Evolutionary conservation across 2,113 vertebrate genomes (phyloP).

Genomic region (Trachemys scripta): DNA sequence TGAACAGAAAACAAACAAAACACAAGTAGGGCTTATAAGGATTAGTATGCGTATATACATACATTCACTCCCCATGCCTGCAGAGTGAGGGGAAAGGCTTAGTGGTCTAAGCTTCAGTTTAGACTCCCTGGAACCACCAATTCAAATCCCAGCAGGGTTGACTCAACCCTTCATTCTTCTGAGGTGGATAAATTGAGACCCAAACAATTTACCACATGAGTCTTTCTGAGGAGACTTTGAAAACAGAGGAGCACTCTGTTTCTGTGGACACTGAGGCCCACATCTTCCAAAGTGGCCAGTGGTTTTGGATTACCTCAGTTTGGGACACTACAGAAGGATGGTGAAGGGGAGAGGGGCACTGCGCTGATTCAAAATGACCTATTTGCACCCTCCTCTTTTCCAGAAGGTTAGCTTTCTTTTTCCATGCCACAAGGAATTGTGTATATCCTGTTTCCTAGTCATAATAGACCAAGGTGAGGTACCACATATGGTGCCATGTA

Average conservation of each 20-base stretch:
- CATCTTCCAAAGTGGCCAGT: not conserved
- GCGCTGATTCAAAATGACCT: not conserved
- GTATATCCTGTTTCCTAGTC: conserved; percentile 43
- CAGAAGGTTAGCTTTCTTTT: conserved; percentile 30
- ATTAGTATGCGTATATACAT: not conserved
- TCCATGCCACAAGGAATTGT: conserved; percentile 9
- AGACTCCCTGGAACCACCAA: not conserved
- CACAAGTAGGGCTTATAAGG: not conserved
- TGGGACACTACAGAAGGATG: not conserved
- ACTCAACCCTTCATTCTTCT: not conserved
- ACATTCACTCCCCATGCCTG: not conserved
- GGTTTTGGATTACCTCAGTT: not conserved
- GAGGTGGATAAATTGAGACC: not conserved
- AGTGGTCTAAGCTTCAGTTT: not conserved
- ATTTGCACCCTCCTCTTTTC: not conserved
- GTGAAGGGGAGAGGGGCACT: not conserved
- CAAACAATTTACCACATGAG: not conserved
- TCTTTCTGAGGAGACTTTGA: not conserved
- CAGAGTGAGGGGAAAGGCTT: not conserved
- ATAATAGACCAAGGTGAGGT: conserved; percentile 26
- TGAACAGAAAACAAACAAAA: conserved; percentile 55
- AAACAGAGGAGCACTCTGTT: not conserved
- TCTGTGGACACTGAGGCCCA: not conserved
- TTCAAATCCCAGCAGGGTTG: not conserved
- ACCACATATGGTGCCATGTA: conserved; percentile 26